Percentiles rank a stretch among this genome's conserved stretches.
Evolutionary conservation across 2,797 vertebrate genomes (phyloP).

Genomic region (Notamacropus eugenii): DNA sequence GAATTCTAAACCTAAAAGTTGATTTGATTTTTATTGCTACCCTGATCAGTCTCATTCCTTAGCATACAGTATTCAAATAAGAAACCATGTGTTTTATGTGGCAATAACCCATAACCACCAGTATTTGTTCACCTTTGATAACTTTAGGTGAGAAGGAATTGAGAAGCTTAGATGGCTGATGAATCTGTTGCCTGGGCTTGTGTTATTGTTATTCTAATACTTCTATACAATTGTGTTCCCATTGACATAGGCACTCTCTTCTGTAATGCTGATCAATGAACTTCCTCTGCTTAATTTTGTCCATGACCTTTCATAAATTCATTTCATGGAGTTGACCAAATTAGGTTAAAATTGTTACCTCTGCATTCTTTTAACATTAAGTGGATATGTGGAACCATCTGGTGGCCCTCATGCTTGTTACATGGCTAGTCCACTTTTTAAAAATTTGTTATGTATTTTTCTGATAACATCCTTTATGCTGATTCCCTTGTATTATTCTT

Average conservation of each 20-base stretch:
- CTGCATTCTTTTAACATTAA: not conserved
- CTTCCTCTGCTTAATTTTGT: not conserved
- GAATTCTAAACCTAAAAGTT: slow-evolving; percentile 20
- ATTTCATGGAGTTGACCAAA: not conserved
- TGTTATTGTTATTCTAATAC: not conserved
- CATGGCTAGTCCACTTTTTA: not conserved
- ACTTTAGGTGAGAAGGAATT: not conserved
- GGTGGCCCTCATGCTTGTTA: not conserved
- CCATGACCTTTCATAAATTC: not conserved
- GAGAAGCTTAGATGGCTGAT: not conserved
- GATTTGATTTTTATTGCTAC: slow-evolving; percentile 37
- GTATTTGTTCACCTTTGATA: not conserved
- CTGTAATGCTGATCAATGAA: not conserved
- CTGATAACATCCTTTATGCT: not conserved
- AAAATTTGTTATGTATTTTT: not conserved
- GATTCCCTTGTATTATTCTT: not conserved
- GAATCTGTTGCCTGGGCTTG: not conserved
- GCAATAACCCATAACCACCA: not conserved
- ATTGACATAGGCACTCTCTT: not conserved
- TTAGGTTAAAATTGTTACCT: not conserved
- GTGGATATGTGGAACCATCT: not conserved
- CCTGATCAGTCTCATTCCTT: not conserved
- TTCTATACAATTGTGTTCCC: not conserved
- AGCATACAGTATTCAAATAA: not conserved
- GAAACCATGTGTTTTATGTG: not conserved